Conservation (phyloP, 2,888 invertebrate species). For the Callinectes sapidus region DNA sequence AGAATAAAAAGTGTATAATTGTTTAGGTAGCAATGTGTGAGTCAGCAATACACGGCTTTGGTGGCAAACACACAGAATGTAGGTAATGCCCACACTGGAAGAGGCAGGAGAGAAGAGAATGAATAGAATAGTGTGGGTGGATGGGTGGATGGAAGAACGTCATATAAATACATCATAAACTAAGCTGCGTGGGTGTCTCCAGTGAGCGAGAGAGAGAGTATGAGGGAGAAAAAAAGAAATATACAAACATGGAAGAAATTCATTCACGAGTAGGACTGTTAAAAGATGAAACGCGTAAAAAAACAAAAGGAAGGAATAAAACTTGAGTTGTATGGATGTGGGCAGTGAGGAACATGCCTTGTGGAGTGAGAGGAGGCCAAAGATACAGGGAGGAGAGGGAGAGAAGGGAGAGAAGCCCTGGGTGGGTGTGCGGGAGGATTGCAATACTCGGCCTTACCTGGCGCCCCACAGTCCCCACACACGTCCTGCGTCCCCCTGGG, state of each 20-base stretch:
- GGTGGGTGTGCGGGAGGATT: too few species aligned
- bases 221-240: neutral
- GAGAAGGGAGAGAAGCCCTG: too few species aligned
- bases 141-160: neutral
- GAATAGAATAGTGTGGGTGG: neutral
- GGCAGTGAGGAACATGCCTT: neutral
- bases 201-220: neutral
- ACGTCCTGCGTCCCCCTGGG: constrained; percentile 68
- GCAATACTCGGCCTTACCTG: constrained; percentile 43
- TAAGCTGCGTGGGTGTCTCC: neutral
- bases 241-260: neutral
- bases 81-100: too few species aligned
- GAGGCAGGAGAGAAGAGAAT: too few species aligned
- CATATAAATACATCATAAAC: neutral
- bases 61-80: too few species aligned
- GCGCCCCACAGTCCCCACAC: constrained; percentile 71
- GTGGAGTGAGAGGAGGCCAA: neutral
- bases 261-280: neutral
- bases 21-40: too few species aligned
- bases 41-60: too few species aligned
- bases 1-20: too few species aligned
- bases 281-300: neutral
- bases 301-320: neutral
- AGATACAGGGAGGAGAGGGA: neutral
- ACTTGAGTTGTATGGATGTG: neutral